Evolutionary conservation across 2,797 vertebrate genomes (phyloP).

Genomic region (Enteromius fasciolatus): DNA sequence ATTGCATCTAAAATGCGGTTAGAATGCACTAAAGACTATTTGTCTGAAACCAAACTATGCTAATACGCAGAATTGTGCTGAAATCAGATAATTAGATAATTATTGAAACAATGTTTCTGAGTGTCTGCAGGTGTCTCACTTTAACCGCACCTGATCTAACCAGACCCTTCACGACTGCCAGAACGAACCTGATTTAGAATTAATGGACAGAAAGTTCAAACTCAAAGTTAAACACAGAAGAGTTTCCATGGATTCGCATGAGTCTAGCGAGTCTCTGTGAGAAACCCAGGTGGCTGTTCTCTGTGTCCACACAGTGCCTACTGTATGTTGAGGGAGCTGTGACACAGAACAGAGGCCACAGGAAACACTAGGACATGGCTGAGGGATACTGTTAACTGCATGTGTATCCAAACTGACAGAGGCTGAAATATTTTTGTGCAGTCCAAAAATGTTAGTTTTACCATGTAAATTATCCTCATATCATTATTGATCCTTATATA

Average conservation of each 20-base stretch:
- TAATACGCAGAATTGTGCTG: neutral
- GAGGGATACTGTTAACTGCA: slow-evolving; percentile 23
- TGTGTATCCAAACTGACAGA: slow-evolving; percentile 18
- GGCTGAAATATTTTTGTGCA: neutral
- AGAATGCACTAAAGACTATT: slow-evolving; percentile 24
- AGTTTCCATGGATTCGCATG: slow-evolving; percentile 39
- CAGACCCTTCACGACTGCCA: slow-evolving; percentile 32
- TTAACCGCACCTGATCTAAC: slow-evolving; percentile 50
- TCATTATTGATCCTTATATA: neutral
- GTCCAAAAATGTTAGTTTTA: slow-evolving; percentile 2
- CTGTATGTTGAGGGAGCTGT: slow-evolving; percentile 24
- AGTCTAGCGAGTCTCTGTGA: slow-evolving; percentile 33
- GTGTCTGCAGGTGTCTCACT: slow-evolving; percentile 43
- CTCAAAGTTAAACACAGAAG: slow-evolving; percentile 31
- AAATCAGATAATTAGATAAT: slow-evolving; percentile 25
- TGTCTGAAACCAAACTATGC: slow-evolving; percentile 20
- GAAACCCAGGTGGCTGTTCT: slow-evolving; percentile 54
- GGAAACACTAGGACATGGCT: slow-evolving; percentile 22
- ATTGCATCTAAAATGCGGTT: slow-evolving; percentile 27
- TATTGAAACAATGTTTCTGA: slow-evolving; percentile 32
- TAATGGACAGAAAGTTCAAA: slow-evolving; percentile 39
- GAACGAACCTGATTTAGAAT: slow-evolving; percentile 47
- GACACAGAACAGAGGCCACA: slow-evolving; percentile 34
- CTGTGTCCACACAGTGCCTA: slow-evolving; percentile 33
- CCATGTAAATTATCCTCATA: neutral